Evolutionary conservation across 2,797 vertebrate species (phyloP).

Genomic region (Sebastiscus tertius): DNA sequence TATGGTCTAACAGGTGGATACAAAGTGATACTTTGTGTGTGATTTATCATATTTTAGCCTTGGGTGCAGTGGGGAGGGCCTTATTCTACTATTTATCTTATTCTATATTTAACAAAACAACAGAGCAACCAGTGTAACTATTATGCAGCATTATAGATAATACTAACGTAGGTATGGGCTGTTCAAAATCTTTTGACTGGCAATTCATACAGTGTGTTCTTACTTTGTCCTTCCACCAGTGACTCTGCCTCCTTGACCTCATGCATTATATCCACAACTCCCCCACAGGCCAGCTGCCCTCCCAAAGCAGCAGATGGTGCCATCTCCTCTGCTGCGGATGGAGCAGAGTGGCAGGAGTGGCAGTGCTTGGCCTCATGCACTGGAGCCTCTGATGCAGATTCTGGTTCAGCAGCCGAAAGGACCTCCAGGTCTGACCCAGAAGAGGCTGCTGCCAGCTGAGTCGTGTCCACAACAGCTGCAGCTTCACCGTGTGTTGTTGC

Average conservation of each 20-base stretch:
- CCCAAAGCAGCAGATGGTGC: conserved; percentile 35
- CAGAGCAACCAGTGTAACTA: background rate
- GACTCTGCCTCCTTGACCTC: conserved; percentile 25
- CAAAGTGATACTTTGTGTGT: background rate
- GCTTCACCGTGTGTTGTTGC: background rate
- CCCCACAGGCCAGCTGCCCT: conserved; percentile 18
- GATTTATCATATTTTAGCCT: background rate
- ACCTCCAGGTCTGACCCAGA: conserved; percentile 32
- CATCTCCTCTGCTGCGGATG: conserved; percentile 31
- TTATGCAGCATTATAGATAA: background rate
- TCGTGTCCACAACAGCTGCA: background rate
- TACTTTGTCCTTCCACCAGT: conserved; percentile 51
- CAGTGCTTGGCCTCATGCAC: conserved; percentile 6
- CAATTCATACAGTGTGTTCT: conserved; percentile 14
- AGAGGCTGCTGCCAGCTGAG: conserved; percentile 59
- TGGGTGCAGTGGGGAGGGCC: background rate
- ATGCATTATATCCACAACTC: background rate
- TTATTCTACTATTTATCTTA: background rate
- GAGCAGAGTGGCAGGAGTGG: conserved; percentile 55
- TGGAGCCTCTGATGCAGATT: conserved; percentile 17
- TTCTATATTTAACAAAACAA: background rate
- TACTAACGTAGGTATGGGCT: background rate
- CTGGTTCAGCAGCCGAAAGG: conserved; percentile 28
- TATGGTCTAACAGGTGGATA: background rate
- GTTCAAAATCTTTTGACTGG: background rate